Conservation (phyloP, 2,888 invertebrate genomes). For the Tipula helvola region DNA sequence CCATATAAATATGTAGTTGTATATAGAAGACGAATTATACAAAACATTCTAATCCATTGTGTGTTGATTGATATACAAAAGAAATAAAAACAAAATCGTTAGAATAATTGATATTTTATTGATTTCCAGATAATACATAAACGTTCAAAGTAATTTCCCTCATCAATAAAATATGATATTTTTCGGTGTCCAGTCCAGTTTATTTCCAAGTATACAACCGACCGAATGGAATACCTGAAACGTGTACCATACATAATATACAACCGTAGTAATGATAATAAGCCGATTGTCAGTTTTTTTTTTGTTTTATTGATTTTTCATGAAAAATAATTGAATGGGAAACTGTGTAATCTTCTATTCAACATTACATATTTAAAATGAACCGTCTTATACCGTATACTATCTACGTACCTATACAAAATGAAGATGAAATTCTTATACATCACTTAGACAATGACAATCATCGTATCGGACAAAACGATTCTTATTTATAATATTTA, state of each 20-base stretch:
- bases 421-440: neutral
- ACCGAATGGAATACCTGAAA: neutral
- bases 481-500: neutral
- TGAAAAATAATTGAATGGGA: neutral
- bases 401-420: no score
- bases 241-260: neutral
- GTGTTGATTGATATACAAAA: neutral
- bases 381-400: neutral
- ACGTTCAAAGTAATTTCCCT: neutral
- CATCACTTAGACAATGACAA: neutral
- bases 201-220: neutral
- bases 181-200: neutral
- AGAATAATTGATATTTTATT: neutral
- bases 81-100: neutral
- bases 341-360: neutral
- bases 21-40: neutral
- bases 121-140: neutral
- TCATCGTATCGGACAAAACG: neutral
- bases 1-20: neutral
- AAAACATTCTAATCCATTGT: neutral
- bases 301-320: neutral
- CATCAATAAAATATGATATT: neutral
- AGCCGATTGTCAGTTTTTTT: neutral
- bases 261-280: neutral
- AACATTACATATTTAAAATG: neutral